A percentile compares a stretch with the other conserved stretches of the same genome.
Conservation (phyloP, 2,888 invertebrate genomes). For the Escarpia spicata region DNA sequence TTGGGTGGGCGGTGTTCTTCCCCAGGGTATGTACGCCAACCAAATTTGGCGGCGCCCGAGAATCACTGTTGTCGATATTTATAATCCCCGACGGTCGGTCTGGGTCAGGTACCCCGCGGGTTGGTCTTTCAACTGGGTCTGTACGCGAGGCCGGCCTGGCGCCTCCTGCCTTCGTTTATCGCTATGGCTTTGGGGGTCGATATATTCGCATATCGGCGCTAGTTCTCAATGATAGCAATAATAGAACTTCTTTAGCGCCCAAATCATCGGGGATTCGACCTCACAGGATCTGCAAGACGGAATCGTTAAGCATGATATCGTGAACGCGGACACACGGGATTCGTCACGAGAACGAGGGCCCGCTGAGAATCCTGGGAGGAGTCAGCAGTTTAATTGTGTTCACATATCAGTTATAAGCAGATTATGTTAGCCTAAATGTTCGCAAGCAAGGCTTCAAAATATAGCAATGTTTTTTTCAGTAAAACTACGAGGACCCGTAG, state of each 20-base stretch:
- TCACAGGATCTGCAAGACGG: not conserved
- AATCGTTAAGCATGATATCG: not conserved
- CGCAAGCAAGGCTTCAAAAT: too few relatives aligned
- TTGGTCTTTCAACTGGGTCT: not conserved
- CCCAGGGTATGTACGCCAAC: not conserved
- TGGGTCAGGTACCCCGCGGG: not conserved
- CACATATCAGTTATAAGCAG: not conserved
- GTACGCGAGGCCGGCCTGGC: not conserved
- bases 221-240: not conserved
- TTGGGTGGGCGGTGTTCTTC: not conserved
- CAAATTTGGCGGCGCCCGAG: slow-evolving; percentile 3
- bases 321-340: not conserved
- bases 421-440: not conserved
- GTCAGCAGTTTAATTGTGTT: not conserved
- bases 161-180: not conserved
- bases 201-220: not conserved
- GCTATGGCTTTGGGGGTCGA: not conserved
- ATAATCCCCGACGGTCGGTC: not conserved
- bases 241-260: not conserved
- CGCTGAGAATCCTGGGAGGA: not conserved
- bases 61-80: not conserved
- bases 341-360: not conserved
- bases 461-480: not conserved
- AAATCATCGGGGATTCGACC: not conserved
- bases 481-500: not conserved